Conservation (phyloP, 2,113 vertebrate genomes). For the Onychostoma macrolepis region DNA sequence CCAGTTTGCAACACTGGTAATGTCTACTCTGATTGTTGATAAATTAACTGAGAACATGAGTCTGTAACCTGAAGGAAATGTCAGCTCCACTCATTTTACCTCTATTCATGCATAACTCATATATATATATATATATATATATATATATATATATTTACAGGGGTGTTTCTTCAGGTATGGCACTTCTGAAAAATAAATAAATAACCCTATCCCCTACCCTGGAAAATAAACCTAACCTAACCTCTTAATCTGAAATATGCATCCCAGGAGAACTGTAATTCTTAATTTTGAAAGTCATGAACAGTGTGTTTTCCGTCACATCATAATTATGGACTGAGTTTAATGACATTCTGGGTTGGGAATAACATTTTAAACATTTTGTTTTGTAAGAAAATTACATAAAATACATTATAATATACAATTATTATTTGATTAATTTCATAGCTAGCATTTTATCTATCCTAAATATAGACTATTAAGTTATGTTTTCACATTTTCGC, state of each 20-base stretch:
- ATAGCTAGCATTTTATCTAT: not conserved
- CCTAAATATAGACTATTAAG: not conserved
- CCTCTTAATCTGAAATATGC: not conserved
- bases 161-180: not conserved
- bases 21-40: not conserved
- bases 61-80: not conserved
- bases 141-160: no score
- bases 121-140: not conserved
- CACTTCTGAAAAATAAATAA: not conserved
- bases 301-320: not conserved
- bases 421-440: no score
- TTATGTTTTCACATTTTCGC: not conserved
- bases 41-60: not conserved
- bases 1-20: not conserved
- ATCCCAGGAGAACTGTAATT: not conserved
- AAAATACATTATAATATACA: no score
- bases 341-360: not conserved
- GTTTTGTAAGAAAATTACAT: no score
- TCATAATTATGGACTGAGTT: not conserved
- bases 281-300: not conserved
- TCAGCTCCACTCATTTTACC: not conserved
- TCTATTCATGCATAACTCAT: not conserved
- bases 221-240: not conserved
- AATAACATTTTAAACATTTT: no score
- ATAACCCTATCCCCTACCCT: no score